phyloP scores from a whole-genome alignment of 2,888 invertebrate species.

The Lamproptera curius region DNA sequence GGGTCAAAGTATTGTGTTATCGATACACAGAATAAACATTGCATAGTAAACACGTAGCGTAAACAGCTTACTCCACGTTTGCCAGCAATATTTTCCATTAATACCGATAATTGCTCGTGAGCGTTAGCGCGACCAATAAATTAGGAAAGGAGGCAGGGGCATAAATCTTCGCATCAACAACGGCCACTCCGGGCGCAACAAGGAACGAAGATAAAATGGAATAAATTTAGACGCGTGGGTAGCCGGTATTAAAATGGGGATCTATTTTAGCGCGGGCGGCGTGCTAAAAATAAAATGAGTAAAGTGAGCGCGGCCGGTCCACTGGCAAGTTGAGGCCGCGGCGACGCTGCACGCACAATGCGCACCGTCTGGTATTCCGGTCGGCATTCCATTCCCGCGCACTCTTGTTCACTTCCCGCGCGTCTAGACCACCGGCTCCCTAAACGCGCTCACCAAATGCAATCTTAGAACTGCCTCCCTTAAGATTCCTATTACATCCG shows the following conservation, averaged over 20 bases:
- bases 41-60: slow-evolving; percentile 18
- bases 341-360: slow-evolving; percentile 36
- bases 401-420: slow-evolving; percentile 63
- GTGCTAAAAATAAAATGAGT: slow-evolving; percentile 29
- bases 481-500: slow-evolving; percentile 56
- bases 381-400: slow-evolving; percentile 55
- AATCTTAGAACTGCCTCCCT: slow-evolving; percentile 43
- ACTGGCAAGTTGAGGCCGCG: slow-evolving; percentile 24
- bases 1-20: slow-evolving; percentile 50
- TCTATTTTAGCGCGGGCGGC: slow-evolving; percentile 26
- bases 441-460: slow-evolving; percentile 36
- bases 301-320: slow-evolving; percentile 24
- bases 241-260: slow-evolving; percentile 28
- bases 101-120: background rate
- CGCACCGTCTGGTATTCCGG: slow-evolving; percentile 34
- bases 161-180: slow-evolving; percentile 31
- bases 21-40: slow-evolving; percentile 37
- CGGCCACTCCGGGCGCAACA: slow-evolving; percentile 13
- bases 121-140: background rate
- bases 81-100: background rate
- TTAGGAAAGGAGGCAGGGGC: slow-evolving; percentile 6
- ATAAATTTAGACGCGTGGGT: slow-evolving; percentile 29
- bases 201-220: slow-evolving; percentile 24
- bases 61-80: slow-evolving; percentile 20
- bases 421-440: slow-evolving; percentile 54